Percentiles rank a stretch among this genome's conserved stretches.
These are phyloP conservation scores for Dicyrtomina minuta DNA, from an alignment of 2,888 invertebrate genomes.

Conservation along the genomic window DNA sequence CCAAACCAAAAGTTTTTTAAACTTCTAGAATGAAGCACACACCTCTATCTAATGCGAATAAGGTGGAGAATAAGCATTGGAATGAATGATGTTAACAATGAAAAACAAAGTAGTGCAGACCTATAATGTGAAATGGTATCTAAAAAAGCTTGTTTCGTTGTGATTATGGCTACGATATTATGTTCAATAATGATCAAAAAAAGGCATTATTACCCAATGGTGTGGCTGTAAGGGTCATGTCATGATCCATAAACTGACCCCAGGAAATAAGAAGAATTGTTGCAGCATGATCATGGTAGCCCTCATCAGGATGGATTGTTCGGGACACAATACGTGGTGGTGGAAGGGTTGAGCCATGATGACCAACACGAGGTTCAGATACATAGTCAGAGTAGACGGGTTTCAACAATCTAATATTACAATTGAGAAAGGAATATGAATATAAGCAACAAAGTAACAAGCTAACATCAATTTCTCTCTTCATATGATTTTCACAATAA, in stretches of 20 bases:
- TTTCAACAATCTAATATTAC: conserved; percentile 65
- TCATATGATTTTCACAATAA: background rate
- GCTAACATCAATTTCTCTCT: background rate
- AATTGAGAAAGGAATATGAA: background rate
- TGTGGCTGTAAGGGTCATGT: conserved; percentile 83
- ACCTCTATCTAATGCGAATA: no score
- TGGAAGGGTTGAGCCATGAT: conserved; percentile 75
- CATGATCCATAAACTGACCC: conserved; percentile 95
- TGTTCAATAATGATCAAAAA: no score
- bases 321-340: conserved; percentile 81
- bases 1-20: no score
- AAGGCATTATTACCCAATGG: conserved; percentile 68
- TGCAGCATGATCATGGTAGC: conserved; percentile 89
- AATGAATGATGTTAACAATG: no score
- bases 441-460: background rate
- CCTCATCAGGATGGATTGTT: conserved; percentile 89
- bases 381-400: conserved; percentile 84
- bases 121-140: no score
- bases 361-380: conserved; percentile 76
- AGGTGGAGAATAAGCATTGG: no score
- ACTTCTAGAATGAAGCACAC: no score
- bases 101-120: no score
- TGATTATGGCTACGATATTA: no score
- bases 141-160: no score
- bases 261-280: conserved; percentile 91